Base-by-base conservation (phyloP, 2,113 vertebrate genomes). In the Sturnus vulgaris region DNA sequence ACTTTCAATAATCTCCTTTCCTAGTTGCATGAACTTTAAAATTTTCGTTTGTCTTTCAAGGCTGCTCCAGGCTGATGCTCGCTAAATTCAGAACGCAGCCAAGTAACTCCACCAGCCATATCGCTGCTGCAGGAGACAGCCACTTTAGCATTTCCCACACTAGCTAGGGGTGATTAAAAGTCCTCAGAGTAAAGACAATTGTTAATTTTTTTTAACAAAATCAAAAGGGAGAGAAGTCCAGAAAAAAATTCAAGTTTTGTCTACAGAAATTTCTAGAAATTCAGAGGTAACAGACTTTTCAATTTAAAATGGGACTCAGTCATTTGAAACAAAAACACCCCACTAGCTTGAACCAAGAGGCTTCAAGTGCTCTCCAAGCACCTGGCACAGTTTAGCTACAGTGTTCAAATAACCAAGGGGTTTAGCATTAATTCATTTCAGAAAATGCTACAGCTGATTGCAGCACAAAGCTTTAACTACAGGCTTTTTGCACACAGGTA, bases 111-210 rank as follows among this genome's bases (percentile, higher is more conserved):
- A 95, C 53, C 71, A 94, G 82, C 90, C 88, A 70, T 7, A 40
- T 42, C n/a, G 19, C 60, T 91, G 78, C 80, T 78, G 63, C 37
- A 92, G 56, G 60, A 90, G 85, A 91, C 73, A 92, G 84, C 68
- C 85, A 82, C 87, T 93, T 90, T 64, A 93, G 69, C 75, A 88
- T 89, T 83, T 95, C 92, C 94, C 78, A 94, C 68, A 90, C 90
- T 73, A 76, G 56, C 56, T 80, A 90, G 40, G 79, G 63, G 71
- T 91, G 93, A 94, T 89, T 95, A 57, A 39, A 93, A 95, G 55
- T 81, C 93, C 71, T 90, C 82, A 86, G 46, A 91, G 84, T 75
- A 87, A 92, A 94, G 60, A 66, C 73, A 30, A 6, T 5, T 18
- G 35, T 68, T 14, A 40, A 46, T 9, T 39, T 33, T 63, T 55